Evolutionary conservation across 2,888 invertebrate genomes (phyloP).

Genomic region (Pristionchus entomophagus): DNA sequence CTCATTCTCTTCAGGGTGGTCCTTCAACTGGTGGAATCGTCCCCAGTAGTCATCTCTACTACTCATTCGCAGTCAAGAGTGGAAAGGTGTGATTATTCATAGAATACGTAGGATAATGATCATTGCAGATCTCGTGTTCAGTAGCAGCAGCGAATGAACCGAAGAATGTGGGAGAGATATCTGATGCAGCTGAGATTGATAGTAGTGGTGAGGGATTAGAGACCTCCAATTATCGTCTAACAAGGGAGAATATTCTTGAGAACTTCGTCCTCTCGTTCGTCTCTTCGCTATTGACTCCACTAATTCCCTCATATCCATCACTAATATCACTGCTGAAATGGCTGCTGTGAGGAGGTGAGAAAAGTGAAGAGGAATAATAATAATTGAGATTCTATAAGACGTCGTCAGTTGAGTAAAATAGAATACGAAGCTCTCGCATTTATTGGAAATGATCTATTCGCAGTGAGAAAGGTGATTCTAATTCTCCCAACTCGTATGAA

Average conservation of each 20-base stretch:
- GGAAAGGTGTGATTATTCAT: constrained; percentile 63
- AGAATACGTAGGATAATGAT: too few relatives aligned
- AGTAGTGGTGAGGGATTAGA: constrained; percentile 65
- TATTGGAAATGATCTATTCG: constrained; percentile 72
- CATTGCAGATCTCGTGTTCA: constrained; percentile 57
- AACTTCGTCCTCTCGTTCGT: constrained; percentile 71
- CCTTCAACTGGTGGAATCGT: constrained; percentile 58
- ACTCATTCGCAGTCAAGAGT: constrained; percentile 72
- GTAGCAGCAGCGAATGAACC: constrained; percentile 75
- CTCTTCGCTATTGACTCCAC: constrained; percentile 74
- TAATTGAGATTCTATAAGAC: background rate
- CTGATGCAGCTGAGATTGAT: constrained; percentile 68
- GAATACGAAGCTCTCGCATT: constrained; percentile 72
- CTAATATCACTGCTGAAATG: constrained; percentile 63
- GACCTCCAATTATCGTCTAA: too few relatives aligned
- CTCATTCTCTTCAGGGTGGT: constrained; percentile 45
- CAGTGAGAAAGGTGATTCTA: constrained; percentile 62
- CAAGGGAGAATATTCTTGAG: constrained; percentile 52
- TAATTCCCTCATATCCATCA: constrained; percentile 67
- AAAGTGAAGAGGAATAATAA: background rate
- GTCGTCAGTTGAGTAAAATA: constrained; percentile 52
- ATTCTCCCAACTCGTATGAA: background rate
- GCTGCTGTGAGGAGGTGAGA: constrained; percentile 41
- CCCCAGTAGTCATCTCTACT: constrained; percentile 66
- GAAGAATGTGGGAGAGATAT: constrained; percentile 67